Base-by-base conservation (phyloP, 2,888 invertebrate genomes). In the Stictocephala bisonia region DNA sequence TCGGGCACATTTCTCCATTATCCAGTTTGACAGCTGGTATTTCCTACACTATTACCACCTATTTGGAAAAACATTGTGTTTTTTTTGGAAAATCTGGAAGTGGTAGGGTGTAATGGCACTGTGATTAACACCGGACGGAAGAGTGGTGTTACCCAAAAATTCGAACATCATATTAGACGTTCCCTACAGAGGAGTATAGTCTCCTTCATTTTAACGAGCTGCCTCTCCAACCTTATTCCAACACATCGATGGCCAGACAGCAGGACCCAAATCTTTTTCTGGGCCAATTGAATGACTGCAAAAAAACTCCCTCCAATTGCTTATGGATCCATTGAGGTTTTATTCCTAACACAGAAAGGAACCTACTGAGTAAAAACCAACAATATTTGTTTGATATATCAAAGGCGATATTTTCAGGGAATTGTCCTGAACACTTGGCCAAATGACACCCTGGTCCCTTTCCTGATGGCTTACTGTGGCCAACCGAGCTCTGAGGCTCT, bases 391-490 rank as follows among this genome's bases (percentile, higher is more conserved):
- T 58, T 1, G 53, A 18, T 13, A 68, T 70, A 31, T 71, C 53
- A 20, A 71, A 58, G 9, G 58, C 44, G 26, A 58, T 44, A 1
- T 7, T 2, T 20, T 18, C 24, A 27, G 71, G 71, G 15, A n/a
- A 24, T n/a, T 71, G 58, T 44, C n/a, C 53, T 22, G 24, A 26
- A 29, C 50, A 51, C 11, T 66, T 75, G 18, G 40, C 67, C 7
- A 26, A 18, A n/a, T 20, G 51, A 13, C 15, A 70, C 44, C 73
- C 73, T 29, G 67, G 73, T 40, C 48, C 9, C 72, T 69, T 20
- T 60, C 60, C 20, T 15, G 73, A 26, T 75, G 64, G 73, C 48
- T 73, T 15, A 75, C 73, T 3, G 18, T 67, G 2, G 75, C 71
- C 26, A 75, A 74, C 71, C 18, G 73, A 29, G 44, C 18, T 11